Conservation (phyloP, 2,113 vertebrate species). For the Nyctibius bracteatus region DNA sequence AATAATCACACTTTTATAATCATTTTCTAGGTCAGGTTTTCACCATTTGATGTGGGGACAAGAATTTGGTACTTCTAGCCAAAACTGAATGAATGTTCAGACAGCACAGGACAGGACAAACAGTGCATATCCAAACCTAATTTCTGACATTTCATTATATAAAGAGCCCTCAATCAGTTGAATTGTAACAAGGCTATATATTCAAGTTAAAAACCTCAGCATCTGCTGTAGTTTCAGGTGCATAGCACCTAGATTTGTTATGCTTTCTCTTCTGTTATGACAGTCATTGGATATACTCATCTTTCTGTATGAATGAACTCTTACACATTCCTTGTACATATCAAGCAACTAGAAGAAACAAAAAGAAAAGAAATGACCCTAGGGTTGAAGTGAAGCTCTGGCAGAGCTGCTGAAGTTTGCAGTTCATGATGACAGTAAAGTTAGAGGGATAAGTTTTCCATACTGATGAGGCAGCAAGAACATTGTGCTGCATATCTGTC, state of each 20-base stretch:
- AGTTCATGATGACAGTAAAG: background rate
- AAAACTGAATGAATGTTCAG: background rate
- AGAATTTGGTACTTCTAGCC: background rate
- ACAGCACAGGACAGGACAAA: background rate
- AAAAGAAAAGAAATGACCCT: background rate
- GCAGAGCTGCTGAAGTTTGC: background rate
- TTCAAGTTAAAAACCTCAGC: background rate
- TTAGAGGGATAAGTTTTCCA: background rate
- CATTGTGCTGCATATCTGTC: too few relatives aligned
- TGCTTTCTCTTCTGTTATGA: background rate
- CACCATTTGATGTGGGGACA: background rate
- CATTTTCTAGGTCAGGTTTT: background rate
- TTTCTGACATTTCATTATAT: background rate
- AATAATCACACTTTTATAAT: background rate
- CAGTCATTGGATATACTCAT: background rate
- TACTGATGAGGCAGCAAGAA: background rate
- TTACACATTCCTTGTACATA: background rate
- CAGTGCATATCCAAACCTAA: background rate
- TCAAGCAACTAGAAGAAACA: background rate
- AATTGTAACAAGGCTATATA: background rate
- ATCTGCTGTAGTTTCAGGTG: background rate
- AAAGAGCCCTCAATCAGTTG: background rate
- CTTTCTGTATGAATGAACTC: background rate
- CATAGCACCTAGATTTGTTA: background rate
- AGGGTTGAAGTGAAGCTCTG: background rate